Percentiles rank a stretch among this genome's conserved stretches.
Conservation (phyloP, 2,888 invertebrate genomes). For the Augochlorella aurata region DNA sequence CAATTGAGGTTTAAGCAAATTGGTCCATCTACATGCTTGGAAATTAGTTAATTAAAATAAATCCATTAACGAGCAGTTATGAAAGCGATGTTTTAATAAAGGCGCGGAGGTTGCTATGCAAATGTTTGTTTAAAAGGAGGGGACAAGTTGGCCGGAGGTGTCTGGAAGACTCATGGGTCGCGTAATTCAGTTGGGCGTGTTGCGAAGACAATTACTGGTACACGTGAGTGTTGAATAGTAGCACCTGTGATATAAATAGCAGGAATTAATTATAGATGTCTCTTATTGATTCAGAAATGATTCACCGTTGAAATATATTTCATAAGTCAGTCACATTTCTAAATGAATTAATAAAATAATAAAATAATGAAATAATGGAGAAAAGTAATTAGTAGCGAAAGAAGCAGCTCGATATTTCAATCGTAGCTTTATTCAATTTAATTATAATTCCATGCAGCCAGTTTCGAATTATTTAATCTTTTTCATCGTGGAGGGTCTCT, state of each 20-base stretch:
- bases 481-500: not conserved
- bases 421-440: not conserved
- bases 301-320: not conserved
- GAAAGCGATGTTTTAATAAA: constrained; percentile 14
- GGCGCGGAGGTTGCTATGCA: not conserved
- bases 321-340: not conserved
- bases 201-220: constrained; percentile 2
- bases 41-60: constrained; percentile 7
- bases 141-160: not conserved
- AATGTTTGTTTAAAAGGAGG: constrained; percentile 22
- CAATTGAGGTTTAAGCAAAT: not conserved
- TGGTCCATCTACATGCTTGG: not conserved
- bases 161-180: not conserved
- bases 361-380: not conserved
- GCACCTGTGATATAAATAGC: not conserved
- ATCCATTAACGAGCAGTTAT: constrained; percentile 1
- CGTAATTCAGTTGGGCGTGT: not conserved
- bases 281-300: not conserved
- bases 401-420: not conserved
- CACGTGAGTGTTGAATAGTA: not conserved
- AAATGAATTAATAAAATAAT: not conserved
- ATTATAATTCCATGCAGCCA: not conserved
- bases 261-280: not conserved
- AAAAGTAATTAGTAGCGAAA: not conserved
- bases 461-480: not conserved